Base-by-base conservation (phyloP, 23 tunicate species). In the Styela clava region DNA sequence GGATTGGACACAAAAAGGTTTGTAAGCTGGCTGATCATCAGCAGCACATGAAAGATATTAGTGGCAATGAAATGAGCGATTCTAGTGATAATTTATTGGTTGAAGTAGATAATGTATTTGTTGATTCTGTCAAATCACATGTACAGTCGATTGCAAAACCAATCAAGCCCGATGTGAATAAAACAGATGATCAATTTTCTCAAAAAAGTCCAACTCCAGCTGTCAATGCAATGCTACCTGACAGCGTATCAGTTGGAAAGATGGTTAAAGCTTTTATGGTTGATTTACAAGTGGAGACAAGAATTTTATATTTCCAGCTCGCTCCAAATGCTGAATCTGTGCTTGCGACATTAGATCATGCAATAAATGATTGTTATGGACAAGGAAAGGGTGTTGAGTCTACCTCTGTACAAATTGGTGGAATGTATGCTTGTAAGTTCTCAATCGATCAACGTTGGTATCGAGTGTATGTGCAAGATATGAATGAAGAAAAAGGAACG, bases 371-470 rank as follows among this genome's bases (percentile, higher is more conserved):
- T 3, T 71, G 29, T 71, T 71, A 71, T 71, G 23, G 35, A 21
- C 24, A 71, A 21, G 77, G 35, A 3, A 31, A 30, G 12, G 35
- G 16, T 32, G 77, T 22, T 16, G 35, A 16, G 12, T 34, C 77
- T 3, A 16, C 35, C 12, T 33, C 34, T 26, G 35, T 71, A 71
- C 12, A 71, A 29, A 12, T 3, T 19, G 77, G 77, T 26, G 24
- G 77, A 2, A 21, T 71, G 16, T 71, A 71, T 32, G 77, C 77
- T 21, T 71, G 34, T 30, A 31, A 31, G 37, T 71, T 71, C 29
- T 71, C 77, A 22, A 71, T 34, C 5, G 77, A 71, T 35, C 24
- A 31, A 30, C 5, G 23, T 2, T 71, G 77, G 77, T 71, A 71
- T 16, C 77, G 77, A 3, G 77, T 30, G 2, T 71, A 7, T 30